phyloP scores from a whole-genome alignment of 2,888 invertebrate species.

The Eilema caniola region DNA sequence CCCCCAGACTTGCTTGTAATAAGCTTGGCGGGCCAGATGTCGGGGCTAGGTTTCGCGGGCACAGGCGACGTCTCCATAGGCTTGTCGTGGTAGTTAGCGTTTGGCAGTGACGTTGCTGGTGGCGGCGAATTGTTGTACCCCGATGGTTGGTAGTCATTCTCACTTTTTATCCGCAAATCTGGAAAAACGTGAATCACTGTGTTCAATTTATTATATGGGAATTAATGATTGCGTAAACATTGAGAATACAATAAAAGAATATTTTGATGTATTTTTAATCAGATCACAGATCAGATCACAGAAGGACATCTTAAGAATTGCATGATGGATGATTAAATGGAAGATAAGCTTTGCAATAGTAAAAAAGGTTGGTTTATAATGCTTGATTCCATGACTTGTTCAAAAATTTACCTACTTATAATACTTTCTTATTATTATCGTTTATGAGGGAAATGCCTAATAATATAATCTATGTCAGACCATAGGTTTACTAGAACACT shows the following conservation, averaged over 20 bases:
- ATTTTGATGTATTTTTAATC: too few species aligned
- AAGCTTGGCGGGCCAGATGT: conserved; percentile 88
- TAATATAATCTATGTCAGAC: neutral
- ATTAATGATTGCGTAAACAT: conserved; percentile 9
- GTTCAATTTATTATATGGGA: conserved; percentile 30
- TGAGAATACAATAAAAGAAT: neutral
- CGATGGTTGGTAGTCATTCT: conserved; percentile 84
- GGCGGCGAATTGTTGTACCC: conserved; percentile 87
- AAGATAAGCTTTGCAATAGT: neutral
- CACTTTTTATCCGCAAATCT: conserved; percentile 93
- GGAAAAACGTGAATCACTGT: conserved; percentile 60
- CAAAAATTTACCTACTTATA: too few species aligned
- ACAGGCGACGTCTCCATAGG: conserved; percentile 82
- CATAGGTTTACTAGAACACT: neutral
- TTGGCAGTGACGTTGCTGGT: conserved; percentile 84
- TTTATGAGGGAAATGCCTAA: neutral
- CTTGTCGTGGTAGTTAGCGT: conserved; percentile 80
- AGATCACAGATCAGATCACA: neutral
- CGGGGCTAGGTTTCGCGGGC: conserved; percentile 87
- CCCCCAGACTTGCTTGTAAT: conserved; percentile 92
- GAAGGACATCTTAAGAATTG: neutral
- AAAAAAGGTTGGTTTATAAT: neutral
- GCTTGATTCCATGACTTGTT: neutral
- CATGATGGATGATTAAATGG: neutral
- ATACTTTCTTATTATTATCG: too few species aligned